A percentile compares a stretch with the other conserved stretches of the same genome.
Evolutionary conservation across 2,113 vertebrate species (phyloP).

Genomic region (Eubucco bourcierii): DNA sequence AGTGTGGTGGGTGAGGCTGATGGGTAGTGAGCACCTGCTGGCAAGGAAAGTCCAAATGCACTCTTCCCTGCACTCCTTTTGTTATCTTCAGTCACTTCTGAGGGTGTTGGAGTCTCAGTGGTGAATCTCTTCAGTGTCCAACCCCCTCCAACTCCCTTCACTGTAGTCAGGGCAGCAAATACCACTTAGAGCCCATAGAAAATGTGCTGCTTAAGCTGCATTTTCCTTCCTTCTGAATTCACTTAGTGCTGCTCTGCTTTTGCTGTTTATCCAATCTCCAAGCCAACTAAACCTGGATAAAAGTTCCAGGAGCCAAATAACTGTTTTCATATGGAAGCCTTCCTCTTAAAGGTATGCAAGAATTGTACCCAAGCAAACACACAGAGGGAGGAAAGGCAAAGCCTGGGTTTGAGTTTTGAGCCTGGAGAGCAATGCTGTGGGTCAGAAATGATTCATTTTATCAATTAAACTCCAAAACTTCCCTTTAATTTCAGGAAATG

Average conservation of each 20-base stretch:
- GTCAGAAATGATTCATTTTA: neutral
- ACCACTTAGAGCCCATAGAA: neutral
- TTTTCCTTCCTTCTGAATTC: slow-evolving; percentile 1
- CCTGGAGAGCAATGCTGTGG: neutral
- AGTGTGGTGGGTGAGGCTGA: neutral
- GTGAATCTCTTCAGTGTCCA: neutral
- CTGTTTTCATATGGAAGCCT: neutral
- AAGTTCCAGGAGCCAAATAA: neutral
- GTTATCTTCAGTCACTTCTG: neutral
- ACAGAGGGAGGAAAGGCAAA: neutral
- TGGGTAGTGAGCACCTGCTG: neutral
- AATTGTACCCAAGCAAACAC: neutral
- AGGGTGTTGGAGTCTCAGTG: neutral
- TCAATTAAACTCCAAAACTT: neutral
- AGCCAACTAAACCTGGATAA: neutral
- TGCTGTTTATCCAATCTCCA: neutral
- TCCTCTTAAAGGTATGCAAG: neutral
- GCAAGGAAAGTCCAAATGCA: neutral
- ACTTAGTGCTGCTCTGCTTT: neutral
- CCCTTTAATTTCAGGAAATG: neutral
- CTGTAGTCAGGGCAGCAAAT: neutral
- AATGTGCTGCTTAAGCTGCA: neutral
- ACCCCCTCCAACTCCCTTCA: neutral
- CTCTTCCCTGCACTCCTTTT: neutral
- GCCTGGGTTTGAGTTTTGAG: neutral